phyloP scores from a whole-genome alignment of 2,797 vertebrate genomes.

The Perodicticus potto region DNA sequence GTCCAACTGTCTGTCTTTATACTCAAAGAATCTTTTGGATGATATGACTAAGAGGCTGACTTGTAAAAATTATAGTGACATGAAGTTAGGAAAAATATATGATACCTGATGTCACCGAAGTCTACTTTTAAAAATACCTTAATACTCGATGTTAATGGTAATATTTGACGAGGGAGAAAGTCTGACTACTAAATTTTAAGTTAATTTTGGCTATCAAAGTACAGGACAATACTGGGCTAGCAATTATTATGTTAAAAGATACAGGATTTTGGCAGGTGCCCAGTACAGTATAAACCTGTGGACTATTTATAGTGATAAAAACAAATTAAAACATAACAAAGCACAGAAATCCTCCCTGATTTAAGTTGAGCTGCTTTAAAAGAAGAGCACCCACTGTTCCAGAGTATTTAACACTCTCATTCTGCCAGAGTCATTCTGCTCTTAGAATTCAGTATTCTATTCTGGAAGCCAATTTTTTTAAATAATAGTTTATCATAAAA shows the following conservation, averaged over 20 bases:
- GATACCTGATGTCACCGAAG: background rate
- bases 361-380: background rate
- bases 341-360: background rate
- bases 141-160: background rate
- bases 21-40: background rate
- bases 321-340: constrained; percentile 10
- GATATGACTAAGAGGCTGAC: background rate
- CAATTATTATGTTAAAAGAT: background rate
- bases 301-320: background rate
- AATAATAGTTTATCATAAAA: background rate
- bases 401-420: background rate
- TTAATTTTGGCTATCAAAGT: background rate
- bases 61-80: background rate
- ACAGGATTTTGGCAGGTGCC: background rate
- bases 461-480: background rate
- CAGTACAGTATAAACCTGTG: background rate
- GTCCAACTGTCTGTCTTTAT: background rate
- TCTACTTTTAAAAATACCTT: background rate
- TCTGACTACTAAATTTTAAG: background rate
- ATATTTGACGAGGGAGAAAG: background rate
- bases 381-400: background rate
- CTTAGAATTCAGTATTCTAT: background rate
- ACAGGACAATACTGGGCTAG: background rate
- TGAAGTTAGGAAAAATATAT: background rate
- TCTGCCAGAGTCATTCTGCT: background rate